Base-by-base conservation (phyloP, 2,888 invertebrate species). In the Panopea generosa region DNA sequence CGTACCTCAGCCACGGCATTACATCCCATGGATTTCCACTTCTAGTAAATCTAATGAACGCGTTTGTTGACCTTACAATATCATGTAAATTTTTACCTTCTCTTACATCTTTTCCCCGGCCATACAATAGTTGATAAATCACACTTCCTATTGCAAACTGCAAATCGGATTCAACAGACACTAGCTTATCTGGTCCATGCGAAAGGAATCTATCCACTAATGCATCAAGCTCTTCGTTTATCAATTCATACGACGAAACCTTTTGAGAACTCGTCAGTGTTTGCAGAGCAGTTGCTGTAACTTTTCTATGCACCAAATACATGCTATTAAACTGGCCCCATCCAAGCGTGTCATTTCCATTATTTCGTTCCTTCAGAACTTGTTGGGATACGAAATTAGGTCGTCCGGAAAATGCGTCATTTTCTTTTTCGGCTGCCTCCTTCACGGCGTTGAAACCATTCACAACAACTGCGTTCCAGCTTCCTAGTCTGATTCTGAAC, bases 1-100 rank as follows among this genome's bases (percentile, higher is more conserved):
- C 38, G 50, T 59, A 63, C 14, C 81, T 50, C 45, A 81, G 57
- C 82, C 82, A 86, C 0, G 86, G 84, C 69, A 86, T 75, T 6
- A 82, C 73, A 56, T 84, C 82, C 1, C 82, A 73, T 0, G 81
- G 70, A 59, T 81, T 86, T 2, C 86, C 84, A 18, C 77, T 57
- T 22, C 40, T 59, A 1, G 57, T 47, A 40, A 84, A 84, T 14
- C 73, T 55, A 9, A 9, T 40, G 26, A 84, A 77, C n/a, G 45
- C 61, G 0, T 29, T 24, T 0, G 53, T n/a, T 1, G 24, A 33
- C 11, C 40, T 52, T 4, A 80, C 26, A 14, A 69, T 56, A 14
- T 55, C 27, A 9, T 29, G 11, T 18, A 80, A 33, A 33, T 33
- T 4, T 33, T 33, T 4, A 7, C 11, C 33, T 33, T 33, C 33